Evolutionary conservation across 2,888 invertebrate genomes (phyloP).

Genomic region (Branchellion lobata): DNA sequence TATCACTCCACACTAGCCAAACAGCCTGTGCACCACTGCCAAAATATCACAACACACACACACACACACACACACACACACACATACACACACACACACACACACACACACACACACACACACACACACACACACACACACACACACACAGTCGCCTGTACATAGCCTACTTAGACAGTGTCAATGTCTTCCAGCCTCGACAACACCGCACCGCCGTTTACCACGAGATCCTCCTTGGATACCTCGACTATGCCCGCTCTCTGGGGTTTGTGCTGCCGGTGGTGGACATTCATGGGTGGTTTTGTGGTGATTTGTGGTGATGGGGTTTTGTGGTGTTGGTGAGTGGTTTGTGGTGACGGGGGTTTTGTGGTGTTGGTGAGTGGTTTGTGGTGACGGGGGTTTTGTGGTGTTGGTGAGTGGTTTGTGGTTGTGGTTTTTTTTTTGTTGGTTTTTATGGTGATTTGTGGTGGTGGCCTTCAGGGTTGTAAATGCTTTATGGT

Average conservation of each 20-base stretch:
- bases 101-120: no score
- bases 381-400: background rate
- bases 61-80: no score
- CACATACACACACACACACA: no score
- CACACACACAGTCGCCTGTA: constrained; percentile 79
- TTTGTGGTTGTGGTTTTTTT: no score
- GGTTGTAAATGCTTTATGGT: background rate
- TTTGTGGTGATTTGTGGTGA: background rate
- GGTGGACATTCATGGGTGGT: no score
- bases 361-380: background rate
- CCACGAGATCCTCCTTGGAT: constrained; percentile 96
- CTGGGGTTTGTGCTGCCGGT: constrained; percentile 73
- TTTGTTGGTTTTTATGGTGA: no score
- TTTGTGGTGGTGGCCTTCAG: background rate
- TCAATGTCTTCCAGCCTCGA: constrained; percentile 97
- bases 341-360: no score
- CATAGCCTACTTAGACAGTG: constrained; percentile 97
- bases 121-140: background rate
- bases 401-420: background rate
- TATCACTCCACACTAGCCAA: no score
- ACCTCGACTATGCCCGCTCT: constrained; percentile 96
- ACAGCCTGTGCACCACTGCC: no score
- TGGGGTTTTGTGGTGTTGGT: background rate
- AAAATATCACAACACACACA: no score
- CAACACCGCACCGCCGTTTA: constrained; percentile 96